Base-by-base conservation (phyloP, 2,888 invertebrate genomes). In the Didymodactylos carnosus region DNA sequence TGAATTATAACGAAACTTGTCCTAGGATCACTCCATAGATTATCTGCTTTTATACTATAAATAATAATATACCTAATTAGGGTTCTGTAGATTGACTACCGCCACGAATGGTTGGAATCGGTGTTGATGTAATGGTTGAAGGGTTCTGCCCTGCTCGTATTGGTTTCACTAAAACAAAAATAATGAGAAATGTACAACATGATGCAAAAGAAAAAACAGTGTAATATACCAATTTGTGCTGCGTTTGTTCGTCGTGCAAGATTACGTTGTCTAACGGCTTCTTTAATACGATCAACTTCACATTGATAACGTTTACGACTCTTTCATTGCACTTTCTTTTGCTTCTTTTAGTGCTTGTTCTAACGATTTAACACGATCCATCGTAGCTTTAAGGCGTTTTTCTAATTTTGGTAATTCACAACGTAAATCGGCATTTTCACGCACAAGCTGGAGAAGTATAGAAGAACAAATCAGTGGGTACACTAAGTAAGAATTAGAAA, bases 331-430 rank as follows among this genome's bases (percentile, higher is more conserved):
- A 78, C 94, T 94, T 85, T 98, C 98, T 86, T 98, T 98, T 77
- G 97, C 97, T 84, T 97, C 95, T 85, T 92, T 92, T 78, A 94
- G 87, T 19, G 95, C 95, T 39, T 91, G 90, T 84, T 98, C 98
- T 76, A 98, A 87, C 72, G 94, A 94, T 83, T 98, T 98, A 43
- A 98, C 95, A 72, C 98, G 88, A 81, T 98, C 98, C 92, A 94
- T 94, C 76, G 97, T 95, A 74, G 94, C 94, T 75, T 77, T 76
- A 76, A 98, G 88, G 77, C 97, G 88, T 84, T 98, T 98, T 86
- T 98, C 98, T 79, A 99, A 86, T 85, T 98, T 99, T 77, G 98
- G 98, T 83, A 99, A 87, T 84, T 99, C 98, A 86, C 97, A 97
- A 78, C 98, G 89, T 80, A 98, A 87, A 85, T 99, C 98, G 41